A percentile compares a stretch with the other conserved stretches of the same genome.
Evolutionary conservation across 2,113 vertebrate genomes (phyloP).

Genomic region (Ploceus nigricollis): DNA sequence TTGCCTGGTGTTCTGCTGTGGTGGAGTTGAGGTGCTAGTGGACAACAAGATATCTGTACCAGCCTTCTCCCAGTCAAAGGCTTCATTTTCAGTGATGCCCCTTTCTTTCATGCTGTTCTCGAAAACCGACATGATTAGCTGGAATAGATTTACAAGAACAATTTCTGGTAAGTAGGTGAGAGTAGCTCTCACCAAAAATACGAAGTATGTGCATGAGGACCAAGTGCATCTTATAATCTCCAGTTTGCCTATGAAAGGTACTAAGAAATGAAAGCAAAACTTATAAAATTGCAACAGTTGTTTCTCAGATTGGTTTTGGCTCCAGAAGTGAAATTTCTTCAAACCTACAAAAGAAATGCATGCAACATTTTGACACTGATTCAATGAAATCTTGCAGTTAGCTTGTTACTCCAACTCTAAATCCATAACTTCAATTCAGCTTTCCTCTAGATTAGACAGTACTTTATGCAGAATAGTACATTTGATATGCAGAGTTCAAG

Average conservation of each 20-base stretch:
- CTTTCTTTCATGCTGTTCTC: constrained; percentile 98
- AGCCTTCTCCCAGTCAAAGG: constrained; percentile 96
- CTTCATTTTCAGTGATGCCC: constrained; percentile 94
- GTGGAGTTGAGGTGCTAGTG: constrained; percentile 88
- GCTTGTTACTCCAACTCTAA: not conserved
- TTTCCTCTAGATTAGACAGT: not conserved
- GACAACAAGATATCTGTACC: constrained; percentile 87
- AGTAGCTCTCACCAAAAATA: not conserved
- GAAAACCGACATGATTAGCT: constrained; percentile 98
- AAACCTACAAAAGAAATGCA: not conserved
- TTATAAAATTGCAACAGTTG: not conserved
- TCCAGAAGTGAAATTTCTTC: not conserved
- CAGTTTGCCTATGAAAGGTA: not conserved
- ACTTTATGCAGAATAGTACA: not conserved
- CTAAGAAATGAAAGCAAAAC: not conserved
- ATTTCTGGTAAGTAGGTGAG: not conserved
- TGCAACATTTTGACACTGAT: not conserved
- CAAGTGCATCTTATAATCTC: not conserved
- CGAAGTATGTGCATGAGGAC: not conserved
- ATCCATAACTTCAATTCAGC: not conserved
- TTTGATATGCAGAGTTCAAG: not conserved
- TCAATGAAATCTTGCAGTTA: not conserved
- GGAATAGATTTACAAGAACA: constrained; percentile 30
- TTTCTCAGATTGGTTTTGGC: not conserved
- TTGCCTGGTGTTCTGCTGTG: constrained; percentile 92